Evolutionary conservation across 2,113 vertebrate species (phyloP).

Genomic region (Glaucidium brasilianum): DNA sequence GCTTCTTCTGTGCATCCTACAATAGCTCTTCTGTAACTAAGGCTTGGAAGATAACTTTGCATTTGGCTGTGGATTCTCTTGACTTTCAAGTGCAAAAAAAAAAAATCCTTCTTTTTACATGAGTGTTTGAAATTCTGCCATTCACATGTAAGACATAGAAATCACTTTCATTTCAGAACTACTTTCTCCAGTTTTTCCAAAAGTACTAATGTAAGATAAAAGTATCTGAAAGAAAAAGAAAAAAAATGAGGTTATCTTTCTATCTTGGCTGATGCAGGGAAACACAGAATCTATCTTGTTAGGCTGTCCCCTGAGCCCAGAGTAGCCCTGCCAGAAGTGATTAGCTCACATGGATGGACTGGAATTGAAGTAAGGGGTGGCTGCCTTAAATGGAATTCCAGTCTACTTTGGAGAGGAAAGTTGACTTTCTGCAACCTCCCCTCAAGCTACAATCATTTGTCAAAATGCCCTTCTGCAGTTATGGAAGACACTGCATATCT

Average conservation of each 20-base stretch:
- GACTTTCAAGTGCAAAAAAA: neutral
- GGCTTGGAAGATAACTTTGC: neutral
- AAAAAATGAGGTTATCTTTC: neutral
- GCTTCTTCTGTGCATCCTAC: neutral
- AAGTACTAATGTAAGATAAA: neutral
- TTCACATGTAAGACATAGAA: neutral
- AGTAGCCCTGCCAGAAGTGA: neutral
- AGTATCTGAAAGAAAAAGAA: neutral
- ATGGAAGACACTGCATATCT: neutral
- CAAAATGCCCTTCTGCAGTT: neutral
- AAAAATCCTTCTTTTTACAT: neutral
- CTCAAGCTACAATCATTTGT: neutral
- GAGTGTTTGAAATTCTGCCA: neutral
- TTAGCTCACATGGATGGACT: neutral
- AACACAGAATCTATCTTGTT: neutral
- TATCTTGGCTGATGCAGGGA: neutral
- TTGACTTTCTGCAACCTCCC: neutral
- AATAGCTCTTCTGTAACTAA: neutral
- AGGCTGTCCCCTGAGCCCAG: neutral
- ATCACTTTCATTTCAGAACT: neutral
- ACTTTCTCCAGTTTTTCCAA: neutral
- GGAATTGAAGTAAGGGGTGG: neutral
- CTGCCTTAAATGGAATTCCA: neutral
- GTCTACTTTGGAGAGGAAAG: neutral
- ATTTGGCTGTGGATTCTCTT: conserved; percentile 14